phyloP scores from a whole-genome alignment of 2,888 invertebrate genomes.

The Lypha dubia region DNA sequence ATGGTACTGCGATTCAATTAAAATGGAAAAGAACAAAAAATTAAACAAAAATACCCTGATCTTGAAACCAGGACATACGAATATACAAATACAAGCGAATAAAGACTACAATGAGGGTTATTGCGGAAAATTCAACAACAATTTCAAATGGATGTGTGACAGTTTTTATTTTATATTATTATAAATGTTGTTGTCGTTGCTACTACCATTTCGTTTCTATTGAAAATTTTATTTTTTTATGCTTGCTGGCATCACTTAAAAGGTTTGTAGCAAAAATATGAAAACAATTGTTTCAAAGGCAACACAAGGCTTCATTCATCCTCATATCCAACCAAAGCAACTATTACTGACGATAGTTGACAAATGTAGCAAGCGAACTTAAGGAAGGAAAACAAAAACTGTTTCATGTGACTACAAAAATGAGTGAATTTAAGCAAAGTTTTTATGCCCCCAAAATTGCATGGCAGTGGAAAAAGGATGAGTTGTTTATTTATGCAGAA shows the following conservation, averaged over 20 bases:
- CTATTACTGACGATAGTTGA: conserved; percentile 26
- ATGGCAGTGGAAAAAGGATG: conserved; percentile 42
- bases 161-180: conserved; percentile 55
- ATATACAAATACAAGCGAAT: conserved; percentile 2
- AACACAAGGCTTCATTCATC: conserved; percentile 1
- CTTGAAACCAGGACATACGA: conserved; percentile 39
- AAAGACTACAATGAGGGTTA: conserved; percentile 59
- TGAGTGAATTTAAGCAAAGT: neutral
- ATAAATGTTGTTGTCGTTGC: conserved; percentile 32
- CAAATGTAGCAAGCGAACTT: conserved; percentile 3
- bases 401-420: conserved; percentile 17
- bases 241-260: conserved; percentile 55
- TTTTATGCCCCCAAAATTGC: neutral
- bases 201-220: conserved; percentile 15
- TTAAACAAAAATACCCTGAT: conserved; percentile 46
- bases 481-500: conserved; percentile 1
- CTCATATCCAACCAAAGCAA: conserved; percentile 14
- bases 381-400: neutral
- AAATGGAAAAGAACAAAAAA: conserved; percentile 42
- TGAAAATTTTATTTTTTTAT: conserved; percentile 16
- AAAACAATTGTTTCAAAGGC: conserved; percentile 57
- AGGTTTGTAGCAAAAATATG: conserved; percentile 66
- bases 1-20: conserved; percentile 58
- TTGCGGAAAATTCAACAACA: conserved; percentile 53
- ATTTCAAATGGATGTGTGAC: conserved; percentile 63